phyloP scores from a whole-genome alignment of 2,113 vertebrate species.

The Colaptes auratus region DNA sequence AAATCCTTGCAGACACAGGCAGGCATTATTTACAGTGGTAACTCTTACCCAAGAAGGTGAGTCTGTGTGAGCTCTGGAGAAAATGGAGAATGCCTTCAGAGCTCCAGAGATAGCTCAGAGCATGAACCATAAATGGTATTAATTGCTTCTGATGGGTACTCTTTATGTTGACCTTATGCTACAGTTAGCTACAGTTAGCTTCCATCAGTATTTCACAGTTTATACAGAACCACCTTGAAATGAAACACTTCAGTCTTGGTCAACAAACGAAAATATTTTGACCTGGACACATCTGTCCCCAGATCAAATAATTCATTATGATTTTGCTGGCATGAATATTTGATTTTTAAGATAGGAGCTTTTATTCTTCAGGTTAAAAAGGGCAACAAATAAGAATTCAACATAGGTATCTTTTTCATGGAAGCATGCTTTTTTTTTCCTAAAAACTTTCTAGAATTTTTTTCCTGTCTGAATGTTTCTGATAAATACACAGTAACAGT shows the following conservation, averaged over 20 bases:
- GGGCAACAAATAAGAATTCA: background rate
- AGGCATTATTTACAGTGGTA: background rate
- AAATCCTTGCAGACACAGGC: background rate
- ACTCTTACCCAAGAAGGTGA: background rate
- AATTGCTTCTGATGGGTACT: background rate
- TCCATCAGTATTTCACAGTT: background rate
- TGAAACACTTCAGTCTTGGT: background rate
- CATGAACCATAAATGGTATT: background rate
- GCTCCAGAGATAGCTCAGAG: background rate
- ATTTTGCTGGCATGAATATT: slow-evolving; percentile 6
- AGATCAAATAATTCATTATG: background rate
- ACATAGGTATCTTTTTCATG: background rate
- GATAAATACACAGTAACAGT: background rate
- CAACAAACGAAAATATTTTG: background rate
- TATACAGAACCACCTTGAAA: background rate
- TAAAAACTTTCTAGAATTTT: background rate
- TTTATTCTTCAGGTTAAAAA: background rate
- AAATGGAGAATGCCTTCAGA: background rate
- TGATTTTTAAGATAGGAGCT: background rate
- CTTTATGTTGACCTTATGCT: background rate
- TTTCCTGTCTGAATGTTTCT: background rate
- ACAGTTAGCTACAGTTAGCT: background rate
- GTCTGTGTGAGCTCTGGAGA: background rate
- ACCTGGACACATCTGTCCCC: background rate
- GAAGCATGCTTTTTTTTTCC: background rate